Percentiles rank a stretch among this genome's conserved stretches.
Evolutionary conservation across 2,888 invertebrate genomes (phyloP).

Genomic region (Celastrina argiolus): DNA sequence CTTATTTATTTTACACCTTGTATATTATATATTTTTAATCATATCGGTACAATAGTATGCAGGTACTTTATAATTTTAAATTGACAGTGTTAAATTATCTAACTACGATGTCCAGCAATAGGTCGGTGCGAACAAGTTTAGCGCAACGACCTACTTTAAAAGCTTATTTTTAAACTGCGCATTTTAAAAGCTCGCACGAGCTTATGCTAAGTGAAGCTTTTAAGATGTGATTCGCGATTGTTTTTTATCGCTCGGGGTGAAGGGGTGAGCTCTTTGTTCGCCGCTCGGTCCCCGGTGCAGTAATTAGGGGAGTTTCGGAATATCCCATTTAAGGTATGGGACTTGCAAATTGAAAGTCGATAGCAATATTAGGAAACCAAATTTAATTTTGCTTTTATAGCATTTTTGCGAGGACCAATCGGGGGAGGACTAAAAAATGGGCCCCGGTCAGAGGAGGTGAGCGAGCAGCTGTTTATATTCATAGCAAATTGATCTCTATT

Average conservation of each 20-base stretch:
- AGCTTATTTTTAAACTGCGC: not conserved
- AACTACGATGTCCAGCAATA: not conserved
- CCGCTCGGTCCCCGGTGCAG: not conserved
- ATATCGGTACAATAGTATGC: too few relatives aligned
- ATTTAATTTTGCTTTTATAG: not conserved
- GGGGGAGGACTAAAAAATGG: too few relatives aligned
- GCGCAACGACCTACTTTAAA: not conserved
- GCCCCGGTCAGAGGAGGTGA: too few relatives aligned
- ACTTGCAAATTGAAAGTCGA: not conserved
- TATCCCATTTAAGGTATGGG: not conserved
- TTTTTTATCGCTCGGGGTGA: not conserved
- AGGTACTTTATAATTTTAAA: too few relatives aligned
- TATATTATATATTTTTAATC: too few relatives aligned
- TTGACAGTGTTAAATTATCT: too few relatives aligned
- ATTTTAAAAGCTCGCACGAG: constrained; percentile 5
- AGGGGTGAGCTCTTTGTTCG: not conserved
- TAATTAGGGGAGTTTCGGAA: not conserved
- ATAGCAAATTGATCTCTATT: too few relatives aligned
- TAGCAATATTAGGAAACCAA: not conserved
- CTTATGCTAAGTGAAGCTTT: constrained; percentile 4
- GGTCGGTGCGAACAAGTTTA: not conserved
- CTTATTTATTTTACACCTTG: too few relatives aligned
- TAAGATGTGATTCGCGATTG: not conserved
- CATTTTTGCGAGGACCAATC: not conserved
- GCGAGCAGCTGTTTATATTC: too few relatives aligned